phyloP scores from a whole-genome alignment of 64 coral and sea anemone genomes.

The Orbicella faveolata region DNA sequence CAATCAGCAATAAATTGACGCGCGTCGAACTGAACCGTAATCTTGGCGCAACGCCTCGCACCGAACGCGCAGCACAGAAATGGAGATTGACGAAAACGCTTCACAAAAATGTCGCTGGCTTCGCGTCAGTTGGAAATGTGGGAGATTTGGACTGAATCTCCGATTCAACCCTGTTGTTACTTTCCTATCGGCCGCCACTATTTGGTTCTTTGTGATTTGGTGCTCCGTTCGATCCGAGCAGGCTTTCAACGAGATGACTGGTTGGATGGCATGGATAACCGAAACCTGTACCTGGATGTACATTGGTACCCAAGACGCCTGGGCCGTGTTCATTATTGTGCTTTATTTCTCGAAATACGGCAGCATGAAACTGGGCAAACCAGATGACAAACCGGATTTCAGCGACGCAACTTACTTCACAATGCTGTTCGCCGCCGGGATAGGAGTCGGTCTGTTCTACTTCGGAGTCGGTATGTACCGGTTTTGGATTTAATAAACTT shows the following conservation, averaged over 20 bases:
- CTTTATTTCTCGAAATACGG: constrained; percentile 64
- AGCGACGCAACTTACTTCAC: constrained; percentile 61
- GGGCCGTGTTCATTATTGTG: constrained; percentile 53
- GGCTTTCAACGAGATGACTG: neutral
- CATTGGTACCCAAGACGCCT: constrained; percentile 71
- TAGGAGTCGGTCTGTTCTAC: constrained; percentile 64
- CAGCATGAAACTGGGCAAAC: constrained; percentile 68
- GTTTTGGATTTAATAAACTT: neutral
- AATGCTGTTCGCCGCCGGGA: constrained; percentile 77
- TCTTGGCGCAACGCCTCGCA: neutral
- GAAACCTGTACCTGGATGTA: constrained; percentile 69
- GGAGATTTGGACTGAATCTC: neutral
- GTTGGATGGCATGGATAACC: constrained; percentile 59
- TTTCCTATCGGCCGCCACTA: constrained; percentile 16
- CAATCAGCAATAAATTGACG: neutral
- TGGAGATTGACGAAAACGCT: constrained; percentile 18
- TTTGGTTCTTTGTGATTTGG: constrained; percentile 35
- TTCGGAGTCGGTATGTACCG: constrained; percentile 47
- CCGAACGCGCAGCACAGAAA: neutral
- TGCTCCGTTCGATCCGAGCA: neutral
- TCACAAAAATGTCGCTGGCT: neutral
- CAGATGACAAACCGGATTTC: constrained; percentile 64
- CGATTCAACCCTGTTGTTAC: constrained; percentile 36
- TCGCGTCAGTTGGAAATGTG: constrained; percentile 8
- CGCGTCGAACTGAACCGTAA: neutral